Base-by-base conservation (phyloP, 2,113 vertebrate genomes). In the Turdus rufiventris region DNA sequence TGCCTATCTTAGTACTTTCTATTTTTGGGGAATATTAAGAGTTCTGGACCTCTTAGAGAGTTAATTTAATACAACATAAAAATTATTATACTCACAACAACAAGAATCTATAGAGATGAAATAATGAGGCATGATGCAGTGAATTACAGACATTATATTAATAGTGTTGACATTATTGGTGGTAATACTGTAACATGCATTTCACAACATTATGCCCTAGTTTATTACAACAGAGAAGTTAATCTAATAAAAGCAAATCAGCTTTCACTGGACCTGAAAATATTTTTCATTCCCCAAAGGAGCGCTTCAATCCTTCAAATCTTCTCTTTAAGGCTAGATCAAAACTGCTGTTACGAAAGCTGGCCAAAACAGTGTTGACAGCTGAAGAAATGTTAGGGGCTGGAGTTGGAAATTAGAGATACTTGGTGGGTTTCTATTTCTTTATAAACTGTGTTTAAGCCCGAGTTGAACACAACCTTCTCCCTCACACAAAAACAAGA, bases 241-340 rank as follows among this genome's bases (percentile, higher is more conserved):
- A 87, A 54, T 73, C 70, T 93, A 82, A 89, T 92, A 79, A 88
- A 88, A 95, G 43, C 67, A 95, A 94, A 95, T 89, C 78, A 95
- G n/a, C 33, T 82, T 75, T 91, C 89, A 51, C 31, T 83, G 71
- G 91, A 76, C 77, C 63, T 82, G 50, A 62, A 94, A 95, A 33
- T 70, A 85, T 85, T 92, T 87, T 87, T 89, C 82, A 73, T 85
- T 93, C 86, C 91, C 77, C 74, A 75, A 88, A 92, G 58, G 77
- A 94, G 23, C 0, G 0, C 34, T 86, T 74, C 61, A 75, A 6
- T 71, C 28, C 21, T 85, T 91, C 77, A 85, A 56, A 83, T 85
- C 36, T 80, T 88, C 31, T 71, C 19, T 94, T 89, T 76, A 88
- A 67, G 47, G 7, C 19, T 73, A 58, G 19, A 76, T 79, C 47